Evolutionary conservation across 1,140 invertebrate genomes (phyloP), one percentile per base, ranked within the genome.

Genomic region (Lethocerus indicus): DNA sequence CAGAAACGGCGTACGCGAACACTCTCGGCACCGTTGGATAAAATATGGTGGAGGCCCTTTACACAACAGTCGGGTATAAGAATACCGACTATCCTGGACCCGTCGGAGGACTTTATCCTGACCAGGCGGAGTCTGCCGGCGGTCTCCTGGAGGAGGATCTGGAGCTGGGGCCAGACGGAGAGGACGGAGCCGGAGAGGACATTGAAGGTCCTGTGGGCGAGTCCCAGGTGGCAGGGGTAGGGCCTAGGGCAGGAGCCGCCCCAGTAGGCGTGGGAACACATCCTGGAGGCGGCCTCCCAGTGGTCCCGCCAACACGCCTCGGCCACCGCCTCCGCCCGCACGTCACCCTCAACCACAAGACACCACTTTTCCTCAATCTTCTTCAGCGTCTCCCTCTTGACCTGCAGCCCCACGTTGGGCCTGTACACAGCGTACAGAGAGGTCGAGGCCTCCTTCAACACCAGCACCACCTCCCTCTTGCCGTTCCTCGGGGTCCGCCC

Each of bases 321-420:
- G 0, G 90, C 91, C n/a, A n/a, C n/a, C n/a, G n/a, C n/a, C n/a
- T n/a, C n/a, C n/a, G n/a, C n/a, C n/a, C n/a, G n/a, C n/a, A n/a
- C n/a, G 56, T 86, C 83, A 23, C 75, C 72, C 9, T 71, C 67
- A 5, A 69, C 64, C 16, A 85, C 82, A 63, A 85, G 85, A 59
- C 83, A 83, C 67, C 93, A 96, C 64, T 94, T 94, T 65, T 90
- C 90, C 63, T 87, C 81, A 14, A 98, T 67, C 61, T 94, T 88
- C 2, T 78, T 75, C 18, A 93, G 68, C 6, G 81, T 78, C 63
- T 96, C 91, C 58, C 81, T 75, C 23, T 83, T 69, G 39, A 88
- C 64, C 71, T 86, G 72, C 71, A 90, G 57, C 74, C 83, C 74
- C 70, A 86, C 79, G 59, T 80, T 79, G 14, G 79, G 79, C 51